phyloP scores from a whole-genome alignment of 2,888 invertebrate genomes.

The Lasioglossum marginatum region DNA sequence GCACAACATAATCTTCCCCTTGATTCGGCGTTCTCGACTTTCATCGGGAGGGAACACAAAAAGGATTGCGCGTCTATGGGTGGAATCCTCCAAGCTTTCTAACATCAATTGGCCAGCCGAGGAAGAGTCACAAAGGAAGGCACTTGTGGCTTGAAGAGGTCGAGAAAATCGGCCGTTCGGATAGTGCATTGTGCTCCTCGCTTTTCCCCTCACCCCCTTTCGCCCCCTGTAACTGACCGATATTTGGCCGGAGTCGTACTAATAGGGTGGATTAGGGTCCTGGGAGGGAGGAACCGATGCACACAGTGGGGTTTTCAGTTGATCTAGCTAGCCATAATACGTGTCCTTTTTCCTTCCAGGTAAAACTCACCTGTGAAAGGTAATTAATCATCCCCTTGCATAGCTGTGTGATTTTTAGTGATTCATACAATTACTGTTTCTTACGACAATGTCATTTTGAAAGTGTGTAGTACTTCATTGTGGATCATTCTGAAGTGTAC shows the following conservation, averaged over 20 bases:
- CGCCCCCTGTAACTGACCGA: slow-evolving; percentile 66
- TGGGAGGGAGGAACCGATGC: slow-evolving; percentile 47
- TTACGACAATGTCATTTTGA: too few species aligned
- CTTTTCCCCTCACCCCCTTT: slow-evolving; percentile 3
- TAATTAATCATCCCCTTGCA: not conserved
- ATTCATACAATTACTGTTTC: too few species aligned
- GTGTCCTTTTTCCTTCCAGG: not conserved
- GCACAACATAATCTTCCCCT: slow-evolving; percentile 36
- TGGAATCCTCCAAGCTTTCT: slow-evolving; percentile 40
- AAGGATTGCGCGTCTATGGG: slow-evolving; percentile 12
- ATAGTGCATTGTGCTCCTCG: slow-evolving; percentile 61
- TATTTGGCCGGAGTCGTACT: slow-evolving; percentile 65
- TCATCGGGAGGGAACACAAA: slow-evolving; percentile 7
- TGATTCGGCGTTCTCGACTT: slow-evolving; percentile 16
- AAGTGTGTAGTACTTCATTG: too few species aligned
- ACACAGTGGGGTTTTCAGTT: not conserved
- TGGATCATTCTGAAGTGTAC: too few species aligned
- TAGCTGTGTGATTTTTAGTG: too few species aligned
- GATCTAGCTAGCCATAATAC: not conserved
- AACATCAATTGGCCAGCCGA: slow-evolving; percentile 32
- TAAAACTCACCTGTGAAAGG: not conserved
- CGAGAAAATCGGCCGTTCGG: slow-evolving; percentile 62
- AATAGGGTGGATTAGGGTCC: slow-evolving; percentile 68
- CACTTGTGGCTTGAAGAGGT: slow-evolving; percentile 60
- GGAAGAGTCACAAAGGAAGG: slow-evolving; percentile 28